Percentiles rank a stretch among this genome's conserved stretches.
phyloP scores from a whole-genome alignment of 2,797 vertebrate species.

The Danio choprae region DNA sequence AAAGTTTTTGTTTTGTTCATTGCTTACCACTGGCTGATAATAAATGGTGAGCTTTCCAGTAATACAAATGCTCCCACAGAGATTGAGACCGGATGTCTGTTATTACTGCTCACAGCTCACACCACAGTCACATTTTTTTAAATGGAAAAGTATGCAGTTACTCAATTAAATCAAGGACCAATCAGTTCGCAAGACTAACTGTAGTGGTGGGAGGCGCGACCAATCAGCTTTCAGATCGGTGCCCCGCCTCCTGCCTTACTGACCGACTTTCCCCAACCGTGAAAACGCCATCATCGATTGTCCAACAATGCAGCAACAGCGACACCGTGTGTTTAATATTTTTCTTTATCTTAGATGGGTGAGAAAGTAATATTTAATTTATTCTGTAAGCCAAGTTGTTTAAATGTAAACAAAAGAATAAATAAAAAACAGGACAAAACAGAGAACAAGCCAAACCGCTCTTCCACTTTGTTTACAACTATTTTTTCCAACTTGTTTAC shows the following conservation, averaged over 20 bases:
- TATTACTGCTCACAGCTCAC: background rate
- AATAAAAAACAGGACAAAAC: background rate
- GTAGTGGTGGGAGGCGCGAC: slow-evolving; percentile 48
- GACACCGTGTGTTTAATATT: slow-evolving; percentile 40
- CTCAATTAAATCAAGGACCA: slow-evolving; percentile 4
- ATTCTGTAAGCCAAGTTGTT: too few relatives aligned
- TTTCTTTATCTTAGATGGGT: background rate
- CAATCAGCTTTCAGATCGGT: slow-evolving; percentile 44
- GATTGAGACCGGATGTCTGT: slow-evolving; percentile 1
- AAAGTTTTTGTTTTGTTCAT: background rate
- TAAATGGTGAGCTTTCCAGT: slow-evolving; percentile 17
- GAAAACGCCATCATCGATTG: background rate
- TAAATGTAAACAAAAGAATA: background rate
- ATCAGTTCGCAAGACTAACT: slow-evolving; percentile 13
- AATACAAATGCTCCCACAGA: background rate
- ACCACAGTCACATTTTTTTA: background rate
- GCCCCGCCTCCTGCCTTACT: slow-evolving; percentile 44
- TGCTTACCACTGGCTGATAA: background rate
- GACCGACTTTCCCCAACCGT: slow-evolving; percentile 15
- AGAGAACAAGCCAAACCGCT: background rate
- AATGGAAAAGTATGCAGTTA: background rate
- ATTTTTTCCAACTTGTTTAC: background rate
- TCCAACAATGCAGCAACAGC: slow-evolving; percentile 36
- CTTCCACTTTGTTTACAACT: background rate
- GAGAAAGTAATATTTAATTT: background rate